Evolutionary conservation across 2,888 invertebrate species (phyloP).

Genomic region (Microplitis manilae): DNA sequence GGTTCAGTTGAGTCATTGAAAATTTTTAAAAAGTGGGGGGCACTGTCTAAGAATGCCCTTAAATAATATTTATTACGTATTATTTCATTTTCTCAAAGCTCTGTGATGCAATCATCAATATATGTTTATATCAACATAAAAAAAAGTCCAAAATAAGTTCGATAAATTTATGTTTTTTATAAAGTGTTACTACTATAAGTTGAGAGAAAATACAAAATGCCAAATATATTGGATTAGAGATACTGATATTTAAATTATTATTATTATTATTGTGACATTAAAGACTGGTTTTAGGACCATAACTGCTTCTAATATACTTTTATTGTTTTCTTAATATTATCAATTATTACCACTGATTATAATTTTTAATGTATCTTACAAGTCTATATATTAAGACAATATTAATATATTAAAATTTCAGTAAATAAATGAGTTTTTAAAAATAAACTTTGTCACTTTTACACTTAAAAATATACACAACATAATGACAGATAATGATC

Average conservation of each 20-base stretch:
- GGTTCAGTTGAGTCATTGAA: too few relatives aligned
- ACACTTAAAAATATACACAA: neutral
- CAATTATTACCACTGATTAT: neutral
- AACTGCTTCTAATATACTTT: conserved; percentile 10
- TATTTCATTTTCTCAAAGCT: conserved; percentile 1
- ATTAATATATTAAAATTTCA: neutral
- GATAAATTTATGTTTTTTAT: conserved; percentile 26
- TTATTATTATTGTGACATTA: conserved; percentile 13
- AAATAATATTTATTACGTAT: too few relatives aligned
- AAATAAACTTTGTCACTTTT: neutral
- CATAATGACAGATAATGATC: neutral
- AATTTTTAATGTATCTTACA: neutral
- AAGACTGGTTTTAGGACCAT: conserved; percentile 37
- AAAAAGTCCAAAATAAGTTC: conserved; percentile 20
- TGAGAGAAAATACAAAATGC: conserved; percentile 4
- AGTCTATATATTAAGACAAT: conserved; percentile 9
- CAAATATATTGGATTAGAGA: conserved; percentile 25
- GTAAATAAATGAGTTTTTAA: neutral
- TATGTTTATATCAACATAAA: conserved; percentile 20
- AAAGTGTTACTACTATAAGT: conserved; percentile 13
- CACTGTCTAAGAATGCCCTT: too few relatives aligned
- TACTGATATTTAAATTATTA: neutral
- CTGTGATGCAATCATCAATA: conserved; percentile 27
- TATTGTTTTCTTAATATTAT: conserved; percentile 10
- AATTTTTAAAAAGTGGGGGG: too few relatives aligned